Evolutionary conservation across 2,797 vertebrate genomes (phyloP).

Genomic region (Myiotriccus ornatus): DNA sequence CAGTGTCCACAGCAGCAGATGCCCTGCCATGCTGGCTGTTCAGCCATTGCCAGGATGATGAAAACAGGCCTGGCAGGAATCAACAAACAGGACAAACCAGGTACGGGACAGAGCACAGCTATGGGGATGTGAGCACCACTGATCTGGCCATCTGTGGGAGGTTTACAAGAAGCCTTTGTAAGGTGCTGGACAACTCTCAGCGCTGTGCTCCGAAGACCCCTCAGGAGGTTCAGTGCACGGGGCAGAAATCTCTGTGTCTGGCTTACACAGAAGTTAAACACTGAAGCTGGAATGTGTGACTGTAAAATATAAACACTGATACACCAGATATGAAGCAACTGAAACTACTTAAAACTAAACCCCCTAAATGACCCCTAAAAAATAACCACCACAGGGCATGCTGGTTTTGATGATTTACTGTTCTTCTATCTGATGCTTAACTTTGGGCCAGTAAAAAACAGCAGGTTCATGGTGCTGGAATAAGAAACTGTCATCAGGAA

Average conservation of each 20-base stretch:
- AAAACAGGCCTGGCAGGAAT: background rate
- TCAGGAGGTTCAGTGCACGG: background rate
- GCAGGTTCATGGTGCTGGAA: background rate
- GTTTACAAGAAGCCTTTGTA: background rate
- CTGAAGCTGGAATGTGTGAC: background rate
- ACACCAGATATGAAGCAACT: background rate
- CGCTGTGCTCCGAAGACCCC: rapidly evolving
- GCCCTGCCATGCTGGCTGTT: rapidly evolving
- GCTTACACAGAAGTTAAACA: background rate
- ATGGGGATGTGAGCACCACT: rapidly evolving
- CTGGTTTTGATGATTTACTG: background rate
- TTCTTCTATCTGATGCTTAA: background rate
- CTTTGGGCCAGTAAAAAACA: background rate
- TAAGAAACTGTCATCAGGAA: background rate
- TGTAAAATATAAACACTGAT: background rate
- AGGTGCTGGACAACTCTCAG: background rate
- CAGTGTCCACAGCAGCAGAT: background rate
- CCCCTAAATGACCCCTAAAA: background rate
- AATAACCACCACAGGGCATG: background rate
- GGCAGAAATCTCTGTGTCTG: background rate
- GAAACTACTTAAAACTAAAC: background rate
- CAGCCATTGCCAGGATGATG: background rate
- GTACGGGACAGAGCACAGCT: background rate
- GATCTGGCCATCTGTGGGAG: background rate
- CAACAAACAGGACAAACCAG: background rate